Evolutionary conservation across 2,888 invertebrate species (phyloP), one percentile per base, ranked within the genome.

Genomic region (Protodeltote pygarga): DNA sequence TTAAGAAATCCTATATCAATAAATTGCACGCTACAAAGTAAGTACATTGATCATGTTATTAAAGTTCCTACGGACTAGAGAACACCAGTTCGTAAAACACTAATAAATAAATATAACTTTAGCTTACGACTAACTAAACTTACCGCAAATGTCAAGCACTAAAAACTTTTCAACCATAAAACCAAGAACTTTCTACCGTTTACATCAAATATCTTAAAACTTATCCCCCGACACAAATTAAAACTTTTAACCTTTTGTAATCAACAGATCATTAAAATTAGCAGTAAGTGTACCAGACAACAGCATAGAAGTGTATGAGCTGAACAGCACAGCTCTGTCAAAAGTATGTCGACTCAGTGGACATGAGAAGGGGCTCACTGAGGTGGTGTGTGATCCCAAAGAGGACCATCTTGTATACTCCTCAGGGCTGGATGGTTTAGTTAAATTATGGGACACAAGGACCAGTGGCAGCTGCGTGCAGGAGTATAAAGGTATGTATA

Each of bases 401-500:
- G 93, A 94, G 37, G 92, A 92, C 35, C 84, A 94, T 72, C 80
- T 94, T 28, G 63, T 95, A 13, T 95, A 94, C 71, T 93, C 93
- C 0, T 90, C 93, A 0, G 93, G 93, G 0, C 81, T 83, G 27
- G 93, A 94, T 75, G 94, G 95, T 0, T 61, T 77, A 13, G 84
- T 95, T 17, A 93, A 92, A 65, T 73, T 94, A 35, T 95, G 94
- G 93, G 95, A 96, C 77, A 85, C 94, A 1, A 83, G 95, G 70
- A 83, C 87, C 0, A 89, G 93, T 41, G 92, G 85, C 0, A 71
- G 50, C 32, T 85, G 83, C 73, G 84, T 79, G 1, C 85, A 83
- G 47, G 84, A 89, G 45, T 86, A 83, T 58, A 85, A 81, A 81
- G 85, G 89, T 87, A 14, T 39, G 2, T 11, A n/a, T 32, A 1